Percentiles rank a stretch among this genome's conserved stretches.
phyloP scores from a whole-genome alignment of 2,888 invertebrate species.

The Drosophila hamatofila region DNA sequence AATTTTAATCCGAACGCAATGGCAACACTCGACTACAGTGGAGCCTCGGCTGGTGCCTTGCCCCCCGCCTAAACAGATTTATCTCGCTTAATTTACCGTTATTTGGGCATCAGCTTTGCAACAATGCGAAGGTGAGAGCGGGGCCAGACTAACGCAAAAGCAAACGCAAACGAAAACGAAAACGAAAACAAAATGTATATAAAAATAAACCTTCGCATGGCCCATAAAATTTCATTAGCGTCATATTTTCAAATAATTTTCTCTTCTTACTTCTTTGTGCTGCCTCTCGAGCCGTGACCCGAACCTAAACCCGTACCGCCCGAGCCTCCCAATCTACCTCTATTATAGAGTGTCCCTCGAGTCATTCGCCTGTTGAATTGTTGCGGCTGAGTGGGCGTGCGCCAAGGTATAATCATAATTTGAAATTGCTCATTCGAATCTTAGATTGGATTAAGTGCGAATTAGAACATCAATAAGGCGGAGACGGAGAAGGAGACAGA shows the following conservation, averaged over 20 bases:
- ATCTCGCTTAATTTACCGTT: slow-evolving; percentile 80
- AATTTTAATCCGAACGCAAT: slow-evolving; percentile 74
- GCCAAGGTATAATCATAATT: slow-evolving; percentile 81
- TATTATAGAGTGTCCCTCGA: slow-evolving; percentile 60
- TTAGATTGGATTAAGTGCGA: slow-evolving; percentile 82
- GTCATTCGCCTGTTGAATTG: slow-evolving; percentile 43
- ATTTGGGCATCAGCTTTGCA: slow-evolving; percentile 80
- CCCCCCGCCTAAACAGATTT: slow-evolving; percentile 67
- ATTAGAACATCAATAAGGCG: slow-evolving; percentile 82
- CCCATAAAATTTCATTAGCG: slow-evolving; percentile 82
- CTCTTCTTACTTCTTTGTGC: slow-evolving; percentile 60
- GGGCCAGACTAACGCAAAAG: slow-evolving; percentile 45
- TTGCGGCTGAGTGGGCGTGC: slow-evolving; percentile 74
- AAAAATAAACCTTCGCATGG: slow-evolving; percentile 82
- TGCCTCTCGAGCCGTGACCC: slow-evolving; percentile 53
- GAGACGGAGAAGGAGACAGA: slow-evolving; percentile 12
- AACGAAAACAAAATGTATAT: slow-evolving; percentile 66
- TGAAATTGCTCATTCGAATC: slow-evolving; percentile 82
- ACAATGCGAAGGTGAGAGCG: slow-evolving; percentile 55
- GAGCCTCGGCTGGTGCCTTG: slow-evolving; percentile 7
- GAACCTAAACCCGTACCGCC: not conserved
- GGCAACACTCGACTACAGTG: slow-evolving; percentile 57
- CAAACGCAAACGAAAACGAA: slow-evolving; percentile 58
- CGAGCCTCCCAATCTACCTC: slow-evolving; percentile 32
- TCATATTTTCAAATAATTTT: slow-evolving; percentile 81